Evolutionary conservation across 2,113 vertebrate species (phyloP).

Genomic region (Atherinomorus stipes): DNA sequence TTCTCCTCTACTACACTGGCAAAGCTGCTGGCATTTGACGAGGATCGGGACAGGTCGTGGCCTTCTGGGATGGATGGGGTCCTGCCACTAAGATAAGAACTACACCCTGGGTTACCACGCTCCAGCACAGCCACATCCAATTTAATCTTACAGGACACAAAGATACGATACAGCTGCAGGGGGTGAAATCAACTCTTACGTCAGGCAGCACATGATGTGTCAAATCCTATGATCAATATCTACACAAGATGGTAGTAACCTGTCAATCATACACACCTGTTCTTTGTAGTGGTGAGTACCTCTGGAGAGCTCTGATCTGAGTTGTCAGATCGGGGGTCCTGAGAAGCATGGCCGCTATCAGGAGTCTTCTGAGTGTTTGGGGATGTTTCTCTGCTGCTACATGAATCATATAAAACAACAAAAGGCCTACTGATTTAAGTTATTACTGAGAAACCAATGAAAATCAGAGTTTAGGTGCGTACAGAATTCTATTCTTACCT

Average conservation of each 20-base stretch:
- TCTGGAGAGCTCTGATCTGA: conserved; percentile 95
- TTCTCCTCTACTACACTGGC: conserved; percentile 92
- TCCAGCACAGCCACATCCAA: conserved; percentile 13
- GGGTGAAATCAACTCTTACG: not conserved
- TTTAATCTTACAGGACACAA: conserved; percentile 20
- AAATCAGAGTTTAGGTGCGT: not conserved
- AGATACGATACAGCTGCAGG: conserved; percentile 11
- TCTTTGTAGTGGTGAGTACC: conserved; percentile 89
- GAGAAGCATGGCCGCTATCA: conserved; percentile 88
- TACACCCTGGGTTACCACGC: conserved; percentile 62
- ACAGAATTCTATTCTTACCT: conserved; percentile 78
- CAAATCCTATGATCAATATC: not conserved
- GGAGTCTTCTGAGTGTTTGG: conserved; percentile 88
- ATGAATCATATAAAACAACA: not conserved
- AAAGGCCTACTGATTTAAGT: not conserved
- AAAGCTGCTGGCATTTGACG: conserved; percentile 96
- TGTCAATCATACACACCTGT: conserved; percentile 83
- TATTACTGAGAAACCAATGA: not conserved
- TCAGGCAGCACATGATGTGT: not conserved
- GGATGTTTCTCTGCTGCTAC: conserved; percentile 84
- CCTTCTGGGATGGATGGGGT: conserved; percentile 82
- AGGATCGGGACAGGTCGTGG: conserved; percentile 92
- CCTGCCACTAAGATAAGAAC: conserved; percentile 78
- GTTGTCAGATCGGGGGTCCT: conserved; percentile 91
- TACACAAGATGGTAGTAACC: too few species aligned